phyloP scores from a whole-genome alignment of 2,797 vertebrate genomes.

The Characodon lateralis region DNA sequence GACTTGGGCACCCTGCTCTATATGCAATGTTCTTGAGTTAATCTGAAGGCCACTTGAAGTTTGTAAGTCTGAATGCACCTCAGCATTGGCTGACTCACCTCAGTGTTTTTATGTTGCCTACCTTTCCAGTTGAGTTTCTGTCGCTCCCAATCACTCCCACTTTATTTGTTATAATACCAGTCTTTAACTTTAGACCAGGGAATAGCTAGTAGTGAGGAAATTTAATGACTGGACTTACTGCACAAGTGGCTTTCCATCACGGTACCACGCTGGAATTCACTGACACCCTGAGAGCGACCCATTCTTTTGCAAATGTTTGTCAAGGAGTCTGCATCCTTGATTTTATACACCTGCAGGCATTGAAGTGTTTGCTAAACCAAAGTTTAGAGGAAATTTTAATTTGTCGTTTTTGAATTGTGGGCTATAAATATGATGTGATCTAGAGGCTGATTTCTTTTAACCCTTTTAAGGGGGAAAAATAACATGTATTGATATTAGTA shows the following conservation, averaged over 20 bases:
- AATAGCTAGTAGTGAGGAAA: not conserved
- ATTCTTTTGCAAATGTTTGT: not conserved
- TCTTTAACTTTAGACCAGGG: not conserved
- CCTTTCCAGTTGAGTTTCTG: not conserved
- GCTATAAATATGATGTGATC: not conserved
- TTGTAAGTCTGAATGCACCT: not conserved
- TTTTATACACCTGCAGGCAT: not conserved
- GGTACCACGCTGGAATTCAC: not conserved
- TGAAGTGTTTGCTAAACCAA: too few species aligned
- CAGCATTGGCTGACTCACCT: not conserved
- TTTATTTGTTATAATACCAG: not conserved
- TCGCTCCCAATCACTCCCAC: not conserved
- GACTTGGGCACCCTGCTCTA: too few species aligned
- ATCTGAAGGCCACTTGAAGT: not conserved
- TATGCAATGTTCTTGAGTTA: not conserved
- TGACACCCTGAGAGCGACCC: not conserved
- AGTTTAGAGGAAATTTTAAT: too few species aligned
- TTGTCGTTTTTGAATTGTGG: too few species aligned
- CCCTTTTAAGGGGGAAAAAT: not conserved
- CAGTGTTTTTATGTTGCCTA: too few species aligned
- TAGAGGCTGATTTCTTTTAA: not conserved
- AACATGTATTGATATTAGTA: not conserved
- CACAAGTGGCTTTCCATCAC: not conserved
- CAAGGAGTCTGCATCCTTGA: not conserved
- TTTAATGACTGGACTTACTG: not conserved